Evolutionary conservation across 2,888 invertebrate genomes (phyloP).

Genomic region (Yponomeuta evonymella): DNA sequence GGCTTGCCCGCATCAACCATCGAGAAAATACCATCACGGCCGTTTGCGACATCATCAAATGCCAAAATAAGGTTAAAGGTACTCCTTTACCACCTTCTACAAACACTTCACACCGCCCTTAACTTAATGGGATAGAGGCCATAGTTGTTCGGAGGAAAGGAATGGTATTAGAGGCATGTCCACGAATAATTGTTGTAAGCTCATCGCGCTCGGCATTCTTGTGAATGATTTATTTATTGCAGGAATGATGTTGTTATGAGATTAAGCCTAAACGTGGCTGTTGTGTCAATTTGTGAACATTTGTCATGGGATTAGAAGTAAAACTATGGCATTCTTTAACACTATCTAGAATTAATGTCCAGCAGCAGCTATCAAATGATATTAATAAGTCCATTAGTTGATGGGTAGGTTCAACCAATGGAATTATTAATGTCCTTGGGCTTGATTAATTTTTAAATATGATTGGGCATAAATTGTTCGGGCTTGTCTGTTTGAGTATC

Average conservation of each 20-base stretch:
- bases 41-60: constrained; percentile 69
- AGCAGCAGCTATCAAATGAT: no score
- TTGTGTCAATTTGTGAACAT: constrained; percentile 7
- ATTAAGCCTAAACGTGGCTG: not conserved
- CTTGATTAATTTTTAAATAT: no score
- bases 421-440: no score
- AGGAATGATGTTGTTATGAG: constrained; percentile 10
- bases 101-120: not conserved
- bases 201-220: constrained; percentile 10
- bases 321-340: not conserved
- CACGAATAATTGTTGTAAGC: constrained; percentile 11
- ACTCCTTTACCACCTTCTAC: constrained; percentile 21
- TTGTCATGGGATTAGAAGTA: not conserved
- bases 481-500: no score
- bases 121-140: constrained; percentile 29
- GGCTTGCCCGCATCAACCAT: constrained; percentile 31
- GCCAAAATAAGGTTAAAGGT: constrained; percentile 74
- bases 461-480: no score
- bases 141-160: constrained; percentile 33
- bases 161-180: constrained; percentile 1
- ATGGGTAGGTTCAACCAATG: no score
- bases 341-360: no score
- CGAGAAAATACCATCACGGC: constrained; percentile 41
- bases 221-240: constrained; percentile 13
- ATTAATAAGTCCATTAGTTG: no score